Evolutionary conservation across 1,140 invertebrate species (phyloP), one percentile per base, ranked within the genome.

Genomic region (Drosophila parvula): DNA sequence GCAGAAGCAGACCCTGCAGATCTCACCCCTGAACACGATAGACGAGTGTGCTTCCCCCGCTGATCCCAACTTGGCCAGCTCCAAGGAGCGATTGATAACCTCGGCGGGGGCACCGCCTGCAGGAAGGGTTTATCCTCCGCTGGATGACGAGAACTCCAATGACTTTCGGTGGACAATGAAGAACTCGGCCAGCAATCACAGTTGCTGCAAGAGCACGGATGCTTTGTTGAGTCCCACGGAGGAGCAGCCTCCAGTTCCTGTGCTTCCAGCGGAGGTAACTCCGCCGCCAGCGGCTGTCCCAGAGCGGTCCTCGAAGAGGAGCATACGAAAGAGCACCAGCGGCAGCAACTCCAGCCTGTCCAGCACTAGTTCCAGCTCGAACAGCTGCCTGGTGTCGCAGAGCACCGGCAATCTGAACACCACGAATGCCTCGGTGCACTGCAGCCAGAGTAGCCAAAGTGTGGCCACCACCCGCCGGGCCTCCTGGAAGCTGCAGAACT

Each of bases 91-190:
- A 3, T 22, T 88, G 38, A 47, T 74, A 16, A 36, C 65, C 5
- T 8, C 60, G 3, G 28, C 69, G 1, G 40, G 50, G 5, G n/a
- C 36, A 1, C 38, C 68, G 10, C 11, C 32, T 1, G n/a, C 64
- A 1, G 79, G 80, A 2, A 59, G 81, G 1, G 56, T 79, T 10
- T 86, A 79, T 55, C 83, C 84, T 6, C 84, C 79, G 0, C 14
- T 89, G 45, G 91, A 92, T 30, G 88, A 88, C 36, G 91, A 91
- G 60, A 92, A 92, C 43, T 90, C 90, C 12, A 85, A 85, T 56
- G 88, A 91, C n/a, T 91, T 91, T 50, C 78, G 90, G 22, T 92
- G 89, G 89, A 82, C 90, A 14, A 91, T 91, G 79, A 91, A 91
- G 45, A 81, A 91, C 64, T 91, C 89, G 11, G 78, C 51, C 11